A percentile compares a stretch with the other conserved stretches of the same genome.
These are phyloP conservation scores for Garra rufa DNA, from an alignment of 2,113 vertebrate species.

Conservation along the genomic window DNA sequence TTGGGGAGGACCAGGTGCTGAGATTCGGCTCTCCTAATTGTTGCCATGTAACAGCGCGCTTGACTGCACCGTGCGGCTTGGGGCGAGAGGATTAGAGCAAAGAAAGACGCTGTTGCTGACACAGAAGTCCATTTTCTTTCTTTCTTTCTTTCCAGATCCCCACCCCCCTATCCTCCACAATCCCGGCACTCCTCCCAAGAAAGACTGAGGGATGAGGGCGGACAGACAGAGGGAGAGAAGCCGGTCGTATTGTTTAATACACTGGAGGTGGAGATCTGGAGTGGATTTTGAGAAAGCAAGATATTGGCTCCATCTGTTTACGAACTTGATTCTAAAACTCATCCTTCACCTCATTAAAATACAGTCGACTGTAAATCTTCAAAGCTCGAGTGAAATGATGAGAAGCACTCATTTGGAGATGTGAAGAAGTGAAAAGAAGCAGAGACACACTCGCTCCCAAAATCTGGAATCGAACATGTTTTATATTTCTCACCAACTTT, in stretches of 20 bases:
- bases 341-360: conserved; percentile 22
- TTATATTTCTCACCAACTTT: background rate
- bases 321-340: conserved; percentile 24
- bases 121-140: conserved; percentile 71
- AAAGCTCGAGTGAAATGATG: background rate
- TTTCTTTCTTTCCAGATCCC: conserved; percentile 66
- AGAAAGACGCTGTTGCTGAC: conserved; percentile 72
- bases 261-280: conserved; percentile 40
- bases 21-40: conserved; percentile 72
- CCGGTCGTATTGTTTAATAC: conserved; percentile 30
- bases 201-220: conserved; percentile 33
- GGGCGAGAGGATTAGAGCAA: conserved; percentile 73
- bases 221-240: conserved; percentile 29
- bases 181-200: conserved; percentile 31
- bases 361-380: background rate
- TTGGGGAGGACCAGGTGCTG: conserved; percentile 83
- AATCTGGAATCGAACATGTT: background rate
- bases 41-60: conserved; percentile 78
- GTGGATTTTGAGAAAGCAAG: conserved; percentile 43
- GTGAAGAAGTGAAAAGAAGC: too few relatives aligned
- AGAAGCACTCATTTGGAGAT: background rate
- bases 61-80: conserved; percentile 79
- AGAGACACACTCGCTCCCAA: background rate
- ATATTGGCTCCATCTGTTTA: conserved; percentile 34
- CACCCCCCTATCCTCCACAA: conserved; percentile 34